These are phyloP conservation scores for Caradrina kadenii DNA, from an alignment of 2,888 invertebrate genomes.

Conservation along the genomic window DNA sequence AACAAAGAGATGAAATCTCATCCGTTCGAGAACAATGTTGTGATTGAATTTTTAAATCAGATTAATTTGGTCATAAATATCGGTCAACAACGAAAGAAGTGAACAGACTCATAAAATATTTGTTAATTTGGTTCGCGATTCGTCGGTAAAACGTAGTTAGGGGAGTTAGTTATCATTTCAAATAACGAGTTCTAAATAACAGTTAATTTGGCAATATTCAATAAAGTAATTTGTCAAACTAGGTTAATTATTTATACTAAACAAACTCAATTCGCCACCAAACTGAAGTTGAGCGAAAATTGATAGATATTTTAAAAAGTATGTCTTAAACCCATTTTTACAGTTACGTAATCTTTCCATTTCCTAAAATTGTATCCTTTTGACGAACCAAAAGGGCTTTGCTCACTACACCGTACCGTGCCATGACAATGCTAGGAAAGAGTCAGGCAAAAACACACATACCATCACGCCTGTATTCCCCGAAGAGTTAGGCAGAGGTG, in stretches of 20 bases:
- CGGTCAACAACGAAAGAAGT: constrained; percentile 24
- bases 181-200: not conserved
- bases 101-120: constrained; percentile 7
- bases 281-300: too few relatives aligned
- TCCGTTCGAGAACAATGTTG: constrained; percentile 28
- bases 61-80: constrained; percentile 39
- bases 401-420: too few relatives aligned
- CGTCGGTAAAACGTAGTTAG: not conserved
- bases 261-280: not conserved
- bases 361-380: not conserved
- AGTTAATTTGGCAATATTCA: not conserved
- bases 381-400: not conserved
- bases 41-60: constrained; percentile 26
- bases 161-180: not conserved
- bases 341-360: too few relatives aligned
- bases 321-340: not conserved
- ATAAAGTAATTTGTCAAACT: not conserved
- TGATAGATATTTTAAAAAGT: not conserved
- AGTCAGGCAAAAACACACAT: too few relatives aligned
- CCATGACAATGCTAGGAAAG: too few relatives aligned
- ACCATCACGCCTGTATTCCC: too few relatives aligned
- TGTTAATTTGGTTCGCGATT: not conserved
- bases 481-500: too few relatives aligned
- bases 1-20: constrained; percentile 46
- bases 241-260: not conserved